Conservation (phyloP, 2,888 invertebrate species). For the Parapristionchus giblindavisi region DNA sequence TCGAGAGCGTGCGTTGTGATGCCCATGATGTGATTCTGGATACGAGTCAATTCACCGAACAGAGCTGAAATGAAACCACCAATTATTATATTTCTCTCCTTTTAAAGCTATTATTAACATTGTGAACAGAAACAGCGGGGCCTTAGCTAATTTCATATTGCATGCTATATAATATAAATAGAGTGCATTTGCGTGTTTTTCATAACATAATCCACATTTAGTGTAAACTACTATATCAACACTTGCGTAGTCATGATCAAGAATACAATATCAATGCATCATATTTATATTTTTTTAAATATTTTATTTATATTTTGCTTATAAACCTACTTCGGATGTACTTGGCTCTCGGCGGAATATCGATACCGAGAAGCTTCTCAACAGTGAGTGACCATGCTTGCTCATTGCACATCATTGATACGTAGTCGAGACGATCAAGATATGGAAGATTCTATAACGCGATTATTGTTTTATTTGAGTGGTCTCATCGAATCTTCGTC, state of each 20-base stretch:
- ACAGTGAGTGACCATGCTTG: slow-evolving; percentile 94
- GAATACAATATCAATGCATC: neutral
- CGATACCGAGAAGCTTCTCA: slow-evolving; percentile 87
- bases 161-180: too few relatives aligned
- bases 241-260: neutral
- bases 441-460: slow-evolving; percentile 83
- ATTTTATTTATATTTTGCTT: neutral
- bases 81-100: neutral
- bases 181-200: too few relatives aligned
- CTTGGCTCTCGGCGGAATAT: slow-evolving; percentile 81
- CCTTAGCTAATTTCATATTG: too few relatives aligned
- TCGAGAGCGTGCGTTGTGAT: slow-evolving; percentile 95
- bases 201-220: too few relatives aligned
- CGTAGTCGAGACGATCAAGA: slow-evolving; percentile 91
- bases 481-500: neutral
- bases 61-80: slow-evolving; percentile 77
- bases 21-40: slow-evolving; percentile 97
- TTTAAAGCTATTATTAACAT: too few relatives aligned
- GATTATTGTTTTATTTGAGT: neutral
- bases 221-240: too few relatives aligned
- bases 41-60: slow-evolving; percentile 92
- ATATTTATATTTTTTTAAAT: too few relatives aligned
- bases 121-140: too few relatives aligned
- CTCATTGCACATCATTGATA: slow-evolving; percentile 99
- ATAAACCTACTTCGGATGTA: slow-evolving; percentile 86